phyloP scores from a whole-genome alignment of 2,888 invertebrate species.

The Hirtodrosophila confusa region DNA sequence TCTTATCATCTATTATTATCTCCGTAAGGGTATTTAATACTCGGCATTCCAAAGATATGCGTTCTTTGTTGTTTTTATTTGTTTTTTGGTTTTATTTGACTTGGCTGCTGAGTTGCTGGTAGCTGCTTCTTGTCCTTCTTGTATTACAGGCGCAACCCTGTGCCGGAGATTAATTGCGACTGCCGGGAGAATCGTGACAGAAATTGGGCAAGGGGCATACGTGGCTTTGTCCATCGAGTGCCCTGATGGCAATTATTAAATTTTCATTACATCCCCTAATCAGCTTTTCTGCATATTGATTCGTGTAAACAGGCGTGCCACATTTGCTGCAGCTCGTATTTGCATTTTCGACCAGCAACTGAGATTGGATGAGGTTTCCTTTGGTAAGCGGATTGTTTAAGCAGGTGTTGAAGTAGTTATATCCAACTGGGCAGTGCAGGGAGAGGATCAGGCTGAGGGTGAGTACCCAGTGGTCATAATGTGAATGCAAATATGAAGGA shows the following conservation, averaged over 20 bases:
- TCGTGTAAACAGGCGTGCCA: conserved; percentile 51
- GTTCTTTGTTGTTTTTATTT: not conserved
- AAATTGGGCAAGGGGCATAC: no score
- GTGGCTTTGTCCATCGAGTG: conserved; percentile 45
- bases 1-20: no score
- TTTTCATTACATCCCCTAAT: conserved; percentile 83
- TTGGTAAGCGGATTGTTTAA: conserved; percentile 35
- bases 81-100: conserved; percentile 47
- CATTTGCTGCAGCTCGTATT: conserved; percentile 28
- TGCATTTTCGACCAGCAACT: conserved; percentile 21
- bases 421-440: conserved; percentile 16
- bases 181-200: conserved; percentile 20
- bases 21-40: no score
- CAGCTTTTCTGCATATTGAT: conserved; percentile 79
- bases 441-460: not conserved
- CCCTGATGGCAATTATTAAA: conserved; percentile 80
- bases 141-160: conserved; percentile 59
- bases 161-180: conserved; percentile 68
- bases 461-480: not conserved
- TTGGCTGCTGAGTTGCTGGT: conserved; percentile 48
- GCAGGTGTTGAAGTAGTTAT: conserved; percentile 66
- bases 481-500: conserved; percentile 4
- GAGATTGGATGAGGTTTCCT: conserved; percentile 17
- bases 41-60: no score
- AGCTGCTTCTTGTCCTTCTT: conserved; percentile 38